A percentile compares a stretch with the other conserved stretches of the same genome.
phyloP scores from a whole-genome alignment of 2,113 vertebrate species.

The Polypterus bichir region DNA sequence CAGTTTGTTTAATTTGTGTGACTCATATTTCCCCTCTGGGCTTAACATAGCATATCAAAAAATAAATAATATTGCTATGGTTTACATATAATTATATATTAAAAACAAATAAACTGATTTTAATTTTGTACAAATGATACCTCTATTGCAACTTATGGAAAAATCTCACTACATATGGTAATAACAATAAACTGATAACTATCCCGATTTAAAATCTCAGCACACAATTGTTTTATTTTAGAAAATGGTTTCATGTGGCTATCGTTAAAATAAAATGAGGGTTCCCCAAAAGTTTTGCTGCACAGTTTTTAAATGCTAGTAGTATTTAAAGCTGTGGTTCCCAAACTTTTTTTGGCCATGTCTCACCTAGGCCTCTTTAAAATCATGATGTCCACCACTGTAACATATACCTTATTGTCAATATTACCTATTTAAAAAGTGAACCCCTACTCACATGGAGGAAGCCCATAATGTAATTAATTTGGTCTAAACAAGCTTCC shows the following conservation, averaged over 20 bases:
- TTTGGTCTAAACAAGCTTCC: too few species aligned
- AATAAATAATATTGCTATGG: constrained; percentile 5
- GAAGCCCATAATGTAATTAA: too few species aligned
- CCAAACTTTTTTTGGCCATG: too few species aligned
- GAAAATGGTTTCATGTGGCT: constrained; percentile 1
- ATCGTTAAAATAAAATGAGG: constrained; percentile 6
- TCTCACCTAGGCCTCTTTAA: too few species aligned
- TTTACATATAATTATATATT: constrained; percentile 13
- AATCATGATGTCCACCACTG: too few species aligned
- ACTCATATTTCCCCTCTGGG: too few species aligned
- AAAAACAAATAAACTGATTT: constrained; percentile 8
- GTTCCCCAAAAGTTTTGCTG: not conserved
- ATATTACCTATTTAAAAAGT: too few species aligned
- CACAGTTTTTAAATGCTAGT: not conserved
- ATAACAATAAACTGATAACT: not conserved
- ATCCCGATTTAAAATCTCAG: constrained; percentile 5
- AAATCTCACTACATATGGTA: not conserved
- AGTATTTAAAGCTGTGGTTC: too few species aligned
- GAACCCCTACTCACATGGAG: too few species aligned
- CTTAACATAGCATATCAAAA: not conserved
- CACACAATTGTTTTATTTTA: constrained; percentile 5
- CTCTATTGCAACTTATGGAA: not conserved
- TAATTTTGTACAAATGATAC: constrained; percentile 1
- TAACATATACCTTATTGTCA: too few species aligned
- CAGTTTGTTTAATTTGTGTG: too few species aligned